These are phyloP conservation scores for Mormyrus proboscirostris DNA, from an alignment of 2,797 vertebrate genomes.

Conservation along the genomic window DNA sequence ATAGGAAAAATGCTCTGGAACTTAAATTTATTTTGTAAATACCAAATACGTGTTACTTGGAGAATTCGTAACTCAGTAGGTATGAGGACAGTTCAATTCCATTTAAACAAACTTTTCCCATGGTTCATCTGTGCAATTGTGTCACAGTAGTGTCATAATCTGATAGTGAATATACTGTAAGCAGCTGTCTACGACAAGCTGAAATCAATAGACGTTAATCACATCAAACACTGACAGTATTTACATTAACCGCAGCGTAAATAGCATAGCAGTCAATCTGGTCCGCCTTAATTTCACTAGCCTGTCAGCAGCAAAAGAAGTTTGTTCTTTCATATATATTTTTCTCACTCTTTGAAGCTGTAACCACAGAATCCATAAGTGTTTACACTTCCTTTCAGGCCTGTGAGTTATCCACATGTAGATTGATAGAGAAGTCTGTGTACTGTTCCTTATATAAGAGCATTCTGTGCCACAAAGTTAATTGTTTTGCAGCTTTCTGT, in stretches of 20 bases:
- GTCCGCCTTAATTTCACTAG: slow-evolving; percentile 3
- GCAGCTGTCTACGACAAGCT: neutral
- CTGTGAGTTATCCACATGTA: neutral
- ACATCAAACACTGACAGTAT: slow-evolving; percentile 15
- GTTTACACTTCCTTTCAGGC: slow-evolving; percentile 9
- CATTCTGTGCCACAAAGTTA: neutral
- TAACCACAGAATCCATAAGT: neutral
- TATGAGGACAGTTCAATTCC: neutral
- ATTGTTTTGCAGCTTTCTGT: neutral
- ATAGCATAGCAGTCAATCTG: neutral
- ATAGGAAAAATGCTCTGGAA: neutral
- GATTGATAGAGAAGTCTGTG: slow-evolving; percentile 1
- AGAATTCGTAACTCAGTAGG: neutral
- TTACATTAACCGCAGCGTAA: neutral
- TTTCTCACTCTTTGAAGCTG: neutral
- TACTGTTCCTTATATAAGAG: neutral
- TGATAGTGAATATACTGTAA: neutral
- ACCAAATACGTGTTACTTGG: neutral
- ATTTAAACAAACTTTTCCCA: neutral
- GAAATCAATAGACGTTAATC: neutral
- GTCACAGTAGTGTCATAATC: neutral
- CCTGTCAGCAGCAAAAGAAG: neutral
- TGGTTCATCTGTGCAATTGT: neutral
- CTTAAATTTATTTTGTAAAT: neutral
- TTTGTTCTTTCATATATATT: neutral